phyloP scores from a whole-genome alignment of 2,888 invertebrate species.

The Hydrotaea diabolus region DNA sequence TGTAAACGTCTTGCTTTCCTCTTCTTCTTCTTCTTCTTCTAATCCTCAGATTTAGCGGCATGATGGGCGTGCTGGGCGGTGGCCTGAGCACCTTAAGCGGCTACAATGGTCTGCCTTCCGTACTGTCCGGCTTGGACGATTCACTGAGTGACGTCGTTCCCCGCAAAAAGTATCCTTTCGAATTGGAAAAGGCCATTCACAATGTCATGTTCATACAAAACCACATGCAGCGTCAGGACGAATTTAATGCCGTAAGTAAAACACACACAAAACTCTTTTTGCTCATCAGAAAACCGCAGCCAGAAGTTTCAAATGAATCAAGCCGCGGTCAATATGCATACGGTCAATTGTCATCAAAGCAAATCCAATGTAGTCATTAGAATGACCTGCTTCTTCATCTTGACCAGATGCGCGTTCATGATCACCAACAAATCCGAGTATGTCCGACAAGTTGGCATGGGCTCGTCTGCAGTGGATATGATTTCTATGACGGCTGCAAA shows the following conservation, averaged over 20 bases:
- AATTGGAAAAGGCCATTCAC: slow-evolving; percentile 95
- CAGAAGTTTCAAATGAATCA: neutral
- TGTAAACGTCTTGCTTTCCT: no score
- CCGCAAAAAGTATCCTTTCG: slow-evolving; percentile 94
- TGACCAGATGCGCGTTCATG: neutral
- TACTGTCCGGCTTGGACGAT: slow-evolving; percentile 91
- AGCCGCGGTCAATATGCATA: neutral
- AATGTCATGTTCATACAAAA: slow-evolving; percentile 98
- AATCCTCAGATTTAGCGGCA: slow-evolving; percentile 88
- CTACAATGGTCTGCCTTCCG: slow-evolving; percentile 91
- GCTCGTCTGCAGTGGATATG: neutral
- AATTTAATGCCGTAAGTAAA: slow-evolving; percentile 92
- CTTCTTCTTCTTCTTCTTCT: slow-evolving; percentile 19
- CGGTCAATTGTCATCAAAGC: neutral
- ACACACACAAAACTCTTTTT: neutral
- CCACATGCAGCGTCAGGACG: slow-evolving; percentile 96
- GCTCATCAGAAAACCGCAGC: neutral
- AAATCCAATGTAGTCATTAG: neutral
- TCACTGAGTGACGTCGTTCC: slow-evolving; percentile 90
- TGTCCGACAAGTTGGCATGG: neutral
- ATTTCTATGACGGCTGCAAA: neutral
- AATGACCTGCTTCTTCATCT: neutral
- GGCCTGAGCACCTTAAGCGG: slow-evolving; percentile 83
- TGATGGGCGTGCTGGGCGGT: slow-evolving; percentile 87
- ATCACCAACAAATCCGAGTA: neutral